phyloP scores from a whole-genome alignment of 2,797 vertebrate species.

The Danio albolineatus region DNA sequence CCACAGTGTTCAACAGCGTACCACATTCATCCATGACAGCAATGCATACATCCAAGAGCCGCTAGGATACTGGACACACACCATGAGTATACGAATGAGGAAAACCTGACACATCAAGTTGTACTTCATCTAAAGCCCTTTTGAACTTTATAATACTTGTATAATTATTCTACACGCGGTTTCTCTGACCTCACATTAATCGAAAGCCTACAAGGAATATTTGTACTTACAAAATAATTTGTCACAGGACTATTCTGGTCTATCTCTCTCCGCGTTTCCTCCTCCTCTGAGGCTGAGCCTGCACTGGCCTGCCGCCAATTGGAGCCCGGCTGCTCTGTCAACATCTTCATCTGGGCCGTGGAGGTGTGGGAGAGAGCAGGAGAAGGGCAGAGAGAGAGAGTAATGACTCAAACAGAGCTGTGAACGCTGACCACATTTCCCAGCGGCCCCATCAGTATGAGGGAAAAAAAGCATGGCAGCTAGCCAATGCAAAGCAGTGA shows the following conservation, averaged over 20 bases:
- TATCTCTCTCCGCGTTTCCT: constrained; percentile 26
- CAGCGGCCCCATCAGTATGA: constrained; percentile 62
- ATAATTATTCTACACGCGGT: neutral
- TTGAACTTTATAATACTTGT: neutral
- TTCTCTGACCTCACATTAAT: constrained; percentile 18
- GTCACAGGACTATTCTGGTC: constrained; percentile 22
- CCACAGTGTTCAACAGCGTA: neutral
- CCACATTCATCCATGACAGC: neutral
- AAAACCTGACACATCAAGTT: neutral
- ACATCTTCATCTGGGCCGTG: constrained; percentile 72
- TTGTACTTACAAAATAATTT: constrained; percentile 28
- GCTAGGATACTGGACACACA: neutral
- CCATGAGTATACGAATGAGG: neutral
- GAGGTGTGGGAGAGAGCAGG: constrained; percentile 42
- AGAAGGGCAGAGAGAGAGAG: constrained; percentile 51
- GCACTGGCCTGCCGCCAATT: constrained; percentile 69
- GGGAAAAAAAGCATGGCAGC: constrained; percentile 36
- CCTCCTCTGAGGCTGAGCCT: constrained; percentile 57
- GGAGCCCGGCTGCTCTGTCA: constrained; percentile 69
- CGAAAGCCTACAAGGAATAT: constrained; percentile 18
- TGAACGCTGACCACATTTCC: constrained; percentile 70
- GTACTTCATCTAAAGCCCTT: constrained; percentile 3
- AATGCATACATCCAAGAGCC: neutral
- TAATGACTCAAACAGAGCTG: constrained; percentile 65
- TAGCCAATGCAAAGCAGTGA: constrained; percentile 53